Base-by-base conservation (phyloP, 2,797 vertebrate species). In the Linurgus olivaceus region DNA sequence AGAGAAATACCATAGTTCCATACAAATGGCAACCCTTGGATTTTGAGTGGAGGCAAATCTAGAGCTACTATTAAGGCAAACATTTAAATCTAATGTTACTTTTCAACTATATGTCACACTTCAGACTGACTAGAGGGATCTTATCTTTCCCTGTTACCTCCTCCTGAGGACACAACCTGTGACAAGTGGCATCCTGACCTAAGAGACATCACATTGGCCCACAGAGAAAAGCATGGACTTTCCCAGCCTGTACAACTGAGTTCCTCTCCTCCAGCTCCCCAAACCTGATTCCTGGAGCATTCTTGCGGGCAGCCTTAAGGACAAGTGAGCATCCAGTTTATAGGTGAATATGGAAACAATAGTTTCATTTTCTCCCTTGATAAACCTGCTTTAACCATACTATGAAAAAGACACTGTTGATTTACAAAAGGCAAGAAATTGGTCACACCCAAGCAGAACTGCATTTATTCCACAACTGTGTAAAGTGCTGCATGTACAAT, bases 271-370 rank as follows among this genome's bases (percentile, higher is more conserved):
- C n/a, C 57, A 66, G 11, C 29, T 81, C 17, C 10, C 19, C 42
- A 88, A 5, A 59, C 9, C 7, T 13, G 9, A 47, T 16, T 65
- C 45, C 40, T 33, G 20, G 26, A 55, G 42, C 35, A n/a, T 42
- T 25, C 31, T 4, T 68, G 24, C 5, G 45, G 40, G 31, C 33
- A 82, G 72, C 26, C 28, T 45, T 33, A n/a, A 58, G 13, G 40
- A 59, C 19, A 55, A 45, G 6, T 5, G 23, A 89, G 10, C 21
- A 59, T 9, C 37, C 40, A 20, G 19, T 29, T 54, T 40, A 47
- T 0, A 55, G 7, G n/a, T 16, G 15, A 47, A 40, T 1, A 5
- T 24, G n/a, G 33, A 26, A 88, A 37, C 3, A 13, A 21, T 2
- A 7, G 25, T 40, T 61, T 40, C 7, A 31, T 21, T 33, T 40